Percentiles rank a stretch among this genome's conserved stretches.
These are phyloP conservation scores for Bombus breviceps DNA, from an alignment of 1,140 invertebrate species.

Conservation along the genomic window DNA sequence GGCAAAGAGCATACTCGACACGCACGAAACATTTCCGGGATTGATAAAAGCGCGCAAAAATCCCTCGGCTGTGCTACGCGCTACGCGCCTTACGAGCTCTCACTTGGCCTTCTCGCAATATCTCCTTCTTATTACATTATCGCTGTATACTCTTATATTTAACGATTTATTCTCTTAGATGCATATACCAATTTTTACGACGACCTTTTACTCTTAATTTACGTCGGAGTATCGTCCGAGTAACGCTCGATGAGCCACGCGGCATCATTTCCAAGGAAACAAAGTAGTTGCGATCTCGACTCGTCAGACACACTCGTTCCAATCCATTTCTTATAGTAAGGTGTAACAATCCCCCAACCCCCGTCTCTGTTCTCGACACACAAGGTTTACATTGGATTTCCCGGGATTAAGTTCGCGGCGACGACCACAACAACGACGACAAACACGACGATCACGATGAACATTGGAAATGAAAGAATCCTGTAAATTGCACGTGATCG, in stretches of 20 bases:
- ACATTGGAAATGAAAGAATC: background rate
- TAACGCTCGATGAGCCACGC: background rate
- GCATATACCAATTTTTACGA: conserved; percentile 17
- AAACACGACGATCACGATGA: conserved; percentile 17
- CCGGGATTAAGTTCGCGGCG: conserved; percentile 12
- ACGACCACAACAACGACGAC: conserved; percentile 36
- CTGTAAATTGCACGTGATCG: conserved; percentile 10
- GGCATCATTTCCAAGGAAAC: background rate
- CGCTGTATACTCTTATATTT: conserved; percentile 31
- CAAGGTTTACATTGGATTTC: conserved; percentile 83
- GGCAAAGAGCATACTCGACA: background rate
- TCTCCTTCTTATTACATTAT: conserved; percentile 32
- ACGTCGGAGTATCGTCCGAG: conserved; percentile 1
- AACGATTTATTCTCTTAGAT: conserved; percentile 20
- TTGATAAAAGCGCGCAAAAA: conserved; percentile 19
- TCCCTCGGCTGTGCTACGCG: conserved; percentile 62
- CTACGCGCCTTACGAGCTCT: conserved; percentile 52
- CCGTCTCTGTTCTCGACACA: conserved; percentile 59
- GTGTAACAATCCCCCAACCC: conserved; percentile 52
- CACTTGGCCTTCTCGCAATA: conserved; percentile 62
- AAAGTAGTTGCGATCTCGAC: conserved; percentile 36
- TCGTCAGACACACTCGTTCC: conserved; percentile 76
- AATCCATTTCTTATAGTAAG: conserved; percentile 83
- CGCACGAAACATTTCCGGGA: conserved; percentile 20
- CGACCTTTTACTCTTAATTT: conserved; percentile 12